Percentiles rank a stretch among this genome's conserved stretches.
Evolutionary conservation across 1,140 invertebrate species (phyloP).

Genomic region (Brevipalpus yothersi): DNA sequence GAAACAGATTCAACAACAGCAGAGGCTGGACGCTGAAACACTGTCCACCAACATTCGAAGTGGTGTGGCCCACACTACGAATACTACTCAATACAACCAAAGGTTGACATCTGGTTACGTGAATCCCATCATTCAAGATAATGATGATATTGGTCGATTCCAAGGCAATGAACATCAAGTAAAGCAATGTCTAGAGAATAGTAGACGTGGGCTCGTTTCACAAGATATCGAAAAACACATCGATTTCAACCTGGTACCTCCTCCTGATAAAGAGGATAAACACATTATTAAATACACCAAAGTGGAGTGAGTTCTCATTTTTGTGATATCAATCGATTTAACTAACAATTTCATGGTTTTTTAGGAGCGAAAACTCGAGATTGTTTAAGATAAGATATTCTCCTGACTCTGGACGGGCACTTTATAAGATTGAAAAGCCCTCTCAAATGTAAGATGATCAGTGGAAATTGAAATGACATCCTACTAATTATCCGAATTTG

Average conservation of each 20-base stretch:
- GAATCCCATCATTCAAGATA: conserved; percentile 17
- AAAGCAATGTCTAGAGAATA: conserved; percentile 13
- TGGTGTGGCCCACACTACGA: conserved; percentile 19
- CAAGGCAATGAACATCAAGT: conserved; percentile 21
- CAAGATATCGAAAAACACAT: conserved; percentile 47
- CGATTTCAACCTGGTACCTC: conserved; percentile 56
- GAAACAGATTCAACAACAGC: conserved; percentile 51
- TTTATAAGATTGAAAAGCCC: conserved; percentile 2
- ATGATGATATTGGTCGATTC: conserved; percentile 25
- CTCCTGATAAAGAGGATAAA: conserved; percentile 62
- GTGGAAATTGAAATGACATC: too few species aligned
- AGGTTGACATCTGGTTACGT: background rate
- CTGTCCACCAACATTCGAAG: conserved; percentile 17
- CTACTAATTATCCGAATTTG: too few species aligned
- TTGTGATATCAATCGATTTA: background rate
- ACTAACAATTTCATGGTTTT: background rate
- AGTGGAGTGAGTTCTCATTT: conserved; percentile 29
- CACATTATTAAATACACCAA: conserved; percentile 76
- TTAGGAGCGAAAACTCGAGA: conserved; percentile 11
- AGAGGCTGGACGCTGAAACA: conserved; percentile 13
- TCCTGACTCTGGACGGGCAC: conserved; percentile 8
- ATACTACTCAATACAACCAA: background rate
- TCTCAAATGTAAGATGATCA: conserved; percentile 8
- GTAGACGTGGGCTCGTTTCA: conserved; percentile 30
- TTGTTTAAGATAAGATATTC: conserved; percentile 14